A percentile compares a stretch with the other conserved stretches of the same genome.
Evolutionary conservation across 2,113 vertebrate species (phyloP).

Genomic region (Platysternon megacephalum): DNA sequence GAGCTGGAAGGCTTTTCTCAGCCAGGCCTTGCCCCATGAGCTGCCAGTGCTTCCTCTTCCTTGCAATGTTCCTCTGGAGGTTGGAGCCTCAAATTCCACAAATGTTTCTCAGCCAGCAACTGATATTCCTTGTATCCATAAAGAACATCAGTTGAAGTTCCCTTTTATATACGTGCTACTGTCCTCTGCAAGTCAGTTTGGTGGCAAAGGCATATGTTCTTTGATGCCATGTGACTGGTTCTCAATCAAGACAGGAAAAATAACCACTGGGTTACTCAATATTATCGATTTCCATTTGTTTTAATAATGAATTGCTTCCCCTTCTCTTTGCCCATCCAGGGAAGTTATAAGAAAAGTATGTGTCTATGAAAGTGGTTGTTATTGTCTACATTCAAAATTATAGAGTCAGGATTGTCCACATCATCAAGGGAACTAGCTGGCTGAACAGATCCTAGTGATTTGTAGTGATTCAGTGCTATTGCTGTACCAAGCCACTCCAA

Average conservation of each 20-base stretch:
- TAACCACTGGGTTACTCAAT: neutral
- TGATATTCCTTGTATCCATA: neutral
- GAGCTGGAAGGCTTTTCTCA: neutral
- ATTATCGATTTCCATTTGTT: neutral
- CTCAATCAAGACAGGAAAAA: neutral
- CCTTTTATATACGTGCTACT: neutral
- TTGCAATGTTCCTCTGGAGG: neutral
- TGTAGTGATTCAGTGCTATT: too few relatives aligned
- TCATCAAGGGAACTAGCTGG: too few relatives aligned
- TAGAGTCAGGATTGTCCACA: neutral
- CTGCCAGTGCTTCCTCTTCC: neutral
- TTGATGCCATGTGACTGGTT: neutral
- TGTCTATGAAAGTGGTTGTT: neutral
- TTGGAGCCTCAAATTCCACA: neutral
- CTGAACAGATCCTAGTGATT: too few relatives aligned
- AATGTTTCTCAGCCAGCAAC: neutral
- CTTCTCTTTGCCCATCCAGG: neutral
- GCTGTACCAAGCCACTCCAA: too few relatives aligned
- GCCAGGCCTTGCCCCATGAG: neutral
- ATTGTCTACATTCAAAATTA: neutral
- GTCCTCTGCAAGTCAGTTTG: neutral
- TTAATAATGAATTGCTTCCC: neutral
- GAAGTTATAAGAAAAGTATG: neutral
- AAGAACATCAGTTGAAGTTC: neutral
- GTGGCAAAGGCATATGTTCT: neutral